phyloP scores from a whole-genome alignment of 2,888 invertebrate genomes.

The Mamestra brassicae region DNA sequence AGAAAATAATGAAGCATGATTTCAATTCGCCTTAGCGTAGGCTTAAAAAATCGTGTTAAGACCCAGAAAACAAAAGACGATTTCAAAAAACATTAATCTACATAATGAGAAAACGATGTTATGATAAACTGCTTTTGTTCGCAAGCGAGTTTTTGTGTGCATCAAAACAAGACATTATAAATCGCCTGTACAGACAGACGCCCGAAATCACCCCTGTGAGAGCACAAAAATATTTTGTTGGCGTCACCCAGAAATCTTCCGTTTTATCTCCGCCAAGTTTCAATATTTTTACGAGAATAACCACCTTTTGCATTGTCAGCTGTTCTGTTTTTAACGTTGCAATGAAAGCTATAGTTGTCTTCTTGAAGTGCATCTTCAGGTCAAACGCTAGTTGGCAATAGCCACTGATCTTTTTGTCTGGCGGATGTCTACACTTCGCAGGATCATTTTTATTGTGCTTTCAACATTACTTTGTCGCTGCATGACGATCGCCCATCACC shows the following conservation, averaged over 20 bases:
- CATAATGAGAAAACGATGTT: conserved; percentile 32
- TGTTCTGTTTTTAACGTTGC: conserved; percentile 19
- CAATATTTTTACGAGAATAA: conserved; percentile 15
- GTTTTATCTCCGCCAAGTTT: conserved; percentile 31
- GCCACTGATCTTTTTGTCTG: conserved; percentile 69
- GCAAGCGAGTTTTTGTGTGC: conserved; percentile 25
- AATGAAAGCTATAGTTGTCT: conserved; percentile 24
- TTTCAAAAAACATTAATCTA: conserved; percentile 44
- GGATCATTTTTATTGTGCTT: conserved; percentile 56
- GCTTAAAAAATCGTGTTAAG: not conserved
- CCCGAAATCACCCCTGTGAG: conserved; percentile 31
- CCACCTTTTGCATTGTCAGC: conserved; percentile 7
- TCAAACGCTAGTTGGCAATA: conserved; percentile 65
- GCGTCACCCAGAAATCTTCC: conserved; percentile 34
- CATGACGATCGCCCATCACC: conserved; percentile 40
- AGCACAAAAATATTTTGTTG: conserved; percentile 38
- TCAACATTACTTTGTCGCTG: conserved; percentile 43
- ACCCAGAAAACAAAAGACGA: conserved; percentile 24
- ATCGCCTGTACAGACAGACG: conserved; percentile 30
- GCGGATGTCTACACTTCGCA: conserved; percentile 68
- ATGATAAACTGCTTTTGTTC: conserved; percentile 52
- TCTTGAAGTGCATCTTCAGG: conserved; percentile 34
- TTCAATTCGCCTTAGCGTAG: not conserved
- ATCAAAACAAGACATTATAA: conserved; percentile 49
- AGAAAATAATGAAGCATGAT: conserved; percentile 5